A percentile compares a stretch with the other conserved stretches of the same genome.
Conservation (phyloP, 1,140 invertebrate genomes). For the Gryon sp. region DNA sequence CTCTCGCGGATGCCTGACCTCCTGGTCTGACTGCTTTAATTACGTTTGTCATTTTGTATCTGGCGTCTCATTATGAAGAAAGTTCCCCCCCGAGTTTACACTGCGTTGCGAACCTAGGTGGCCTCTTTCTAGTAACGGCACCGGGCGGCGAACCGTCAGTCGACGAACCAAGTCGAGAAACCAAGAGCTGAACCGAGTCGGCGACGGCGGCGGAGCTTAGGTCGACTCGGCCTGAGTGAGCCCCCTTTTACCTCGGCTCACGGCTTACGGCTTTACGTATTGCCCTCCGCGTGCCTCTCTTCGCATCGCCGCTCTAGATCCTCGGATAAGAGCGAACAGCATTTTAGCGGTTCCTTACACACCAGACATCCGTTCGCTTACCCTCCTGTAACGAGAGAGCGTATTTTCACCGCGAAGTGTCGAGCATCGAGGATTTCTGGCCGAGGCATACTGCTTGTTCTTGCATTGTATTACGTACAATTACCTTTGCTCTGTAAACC, state of each 20-base stretch:
- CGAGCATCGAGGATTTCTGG: slow-evolving; percentile 63
- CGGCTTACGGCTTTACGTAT: slow-evolving; percentile 55
- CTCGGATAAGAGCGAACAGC: slow-evolving; percentile 79
- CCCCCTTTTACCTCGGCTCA: slow-evolving; percentile 62
- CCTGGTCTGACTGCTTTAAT: slow-evolving; percentile 72
- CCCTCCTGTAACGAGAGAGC: slow-evolving; percentile 70
- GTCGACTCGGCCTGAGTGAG: slow-evolving; percentile 41
- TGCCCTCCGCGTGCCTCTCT: slow-evolving; percentile 77
- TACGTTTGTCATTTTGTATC: slow-evolving; percentile 76
- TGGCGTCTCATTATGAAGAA: slow-evolving; percentile 76
- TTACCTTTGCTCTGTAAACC: slow-evolving; percentile 36
- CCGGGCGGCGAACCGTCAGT: slow-evolving; percentile 65
- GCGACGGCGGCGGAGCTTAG: slow-evolving; percentile 45
- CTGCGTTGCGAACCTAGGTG: slow-evolving; percentile 72
- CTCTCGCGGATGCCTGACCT: slow-evolving; percentile 67
- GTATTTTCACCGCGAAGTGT: slow-evolving; percentile 70
- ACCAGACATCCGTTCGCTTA: slow-evolving; percentile 79
- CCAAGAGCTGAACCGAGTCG: slow-evolving; percentile 53
- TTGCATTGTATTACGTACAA: slow-evolving; percentile 58
- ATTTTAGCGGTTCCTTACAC: slow-evolving; percentile 81
- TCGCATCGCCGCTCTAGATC: slow-evolving; percentile 80
- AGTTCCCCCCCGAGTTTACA: slow-evolving; percentile 71
- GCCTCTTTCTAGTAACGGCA: slow-evolving; percentile 78
- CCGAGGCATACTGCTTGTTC: slow-evolving; percentile 56
- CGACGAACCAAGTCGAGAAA: slow-evolving; percentile 67